Evolutionary conservation across 2,113 vertebrate genomes (phyloP), one percentile per base, ranked within the genome.

Genomic region (Procavia capensis): DNA sequence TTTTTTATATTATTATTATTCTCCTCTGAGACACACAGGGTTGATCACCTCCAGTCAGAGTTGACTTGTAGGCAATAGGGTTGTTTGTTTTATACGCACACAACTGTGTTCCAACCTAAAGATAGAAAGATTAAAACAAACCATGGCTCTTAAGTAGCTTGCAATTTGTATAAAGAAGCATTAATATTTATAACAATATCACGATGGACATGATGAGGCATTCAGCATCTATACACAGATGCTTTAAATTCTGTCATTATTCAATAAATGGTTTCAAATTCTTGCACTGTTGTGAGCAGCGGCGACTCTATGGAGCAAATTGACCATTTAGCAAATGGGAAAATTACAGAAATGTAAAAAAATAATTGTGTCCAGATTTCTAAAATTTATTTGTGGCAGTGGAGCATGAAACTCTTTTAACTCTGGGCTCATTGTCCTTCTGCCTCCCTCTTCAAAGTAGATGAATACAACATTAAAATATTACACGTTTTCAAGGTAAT

Each of bases 111-210:
- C 41, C 34, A 57, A 78, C 14, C 39, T 88, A 82, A 95, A 66
- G 34, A 78, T 66, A 75, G 75, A 61, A 74, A 34, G 61, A 76
- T 63, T 6, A 79, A 25, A 87, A 80, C 83, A 91, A 68, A n/a
- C 1, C 36, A 59, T 22, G 39, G 6, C 31, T 79, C 27, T 68
- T 74, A 83, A 17, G 57, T 19, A 86, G 41, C 10, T 4, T 83
- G 5, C 1, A 78, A 11, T 81, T 89, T 94, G 68, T 88, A 54
- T 85, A 91, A 94, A 36, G 29, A 85, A 93, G 5, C n/a, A 43
- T 94, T 95, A 75, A 80, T 94, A 10, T 50, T 50, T 91, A 81
- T 50, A 93, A 66, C 74, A 82, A n/a, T 82, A 47, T 29, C n/a
- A 31, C 78, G 31, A 22, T n/a, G 88, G 79, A 61, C 27, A 70